Base-by-base conservation (phyloP, 2,888 invertebrate species). In the Sicus ferrugineus region DNA sequence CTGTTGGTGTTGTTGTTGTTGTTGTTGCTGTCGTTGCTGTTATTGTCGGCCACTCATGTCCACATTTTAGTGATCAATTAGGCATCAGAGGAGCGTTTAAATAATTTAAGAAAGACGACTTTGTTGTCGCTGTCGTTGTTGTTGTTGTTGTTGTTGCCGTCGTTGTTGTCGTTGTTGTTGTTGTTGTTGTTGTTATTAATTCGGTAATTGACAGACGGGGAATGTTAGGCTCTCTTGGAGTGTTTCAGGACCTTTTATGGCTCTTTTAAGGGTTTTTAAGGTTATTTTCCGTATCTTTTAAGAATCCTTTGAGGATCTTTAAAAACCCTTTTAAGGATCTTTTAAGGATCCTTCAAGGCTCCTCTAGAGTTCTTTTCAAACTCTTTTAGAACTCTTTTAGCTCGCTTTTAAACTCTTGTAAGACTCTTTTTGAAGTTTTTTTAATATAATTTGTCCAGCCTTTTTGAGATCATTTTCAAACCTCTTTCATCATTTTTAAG, bases 21-120 rank as follows among this genome's bases (percentile, higher is more conserved):
- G 31, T 59, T 67, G n/a, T 48, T 31, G 26, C 5, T 3, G 48
- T 7, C 59, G 59, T 31, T 67, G 59, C 67, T 59, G 59, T 67
- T 67, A 67, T 59, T 31, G 2, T 31, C 67, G 48, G 19, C n/a
- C n/a, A n/a, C n/a, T 48, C 48, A 30, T 59, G 31, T 67, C 58
- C 46, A 46, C 30, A 16, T n/a, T n/a, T n/a, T n/a, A n/a, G n/a
- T n/a, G n/a, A n/a, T n/a, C n/a, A n/a, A n/a, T n/a, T n/a, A n/a
- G n/a, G n/a, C n/a, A n/a, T n/a, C n/a, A n/a, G n/a, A n/a, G n/a
- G 48, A 30, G 67, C 46, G 59, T 67, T 67, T 67, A 58, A 59
- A 67, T 67, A 59, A 59, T 48, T 67, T 58, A 58, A 59, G 54
- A 38, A 23, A 30, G 69, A n/a, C 62, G 67, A 71, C 38, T 70